Percentiles rank a stretch among this genome's conserved stretches.
These are phyloP conservation scores for Neodontobutis hainanensis DNA, from an alignment of 2,113 vertebrate species.

Conservation along the genomic window DNA sequence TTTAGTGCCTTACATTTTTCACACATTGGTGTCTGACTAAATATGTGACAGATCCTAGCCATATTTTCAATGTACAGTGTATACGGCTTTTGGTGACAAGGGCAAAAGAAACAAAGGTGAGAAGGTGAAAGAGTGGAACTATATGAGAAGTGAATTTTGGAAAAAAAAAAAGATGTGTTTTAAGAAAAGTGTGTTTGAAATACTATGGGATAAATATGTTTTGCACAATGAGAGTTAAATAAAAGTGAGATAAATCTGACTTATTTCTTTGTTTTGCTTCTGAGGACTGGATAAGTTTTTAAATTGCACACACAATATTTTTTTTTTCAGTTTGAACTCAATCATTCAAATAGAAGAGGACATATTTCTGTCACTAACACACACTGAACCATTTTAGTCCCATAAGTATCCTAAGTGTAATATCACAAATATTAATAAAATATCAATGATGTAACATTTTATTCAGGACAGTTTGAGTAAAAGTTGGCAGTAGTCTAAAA, in stretches of 20 bases:
- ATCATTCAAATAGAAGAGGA: no score
- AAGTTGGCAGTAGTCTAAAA: no score
- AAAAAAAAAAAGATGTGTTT: constrained; percentile 4
- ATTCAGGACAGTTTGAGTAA: no score
- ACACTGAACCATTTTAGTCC: no score
- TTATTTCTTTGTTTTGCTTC: not conserved
- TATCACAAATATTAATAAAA: no score
- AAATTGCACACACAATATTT: no score
- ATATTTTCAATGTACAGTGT: constrained; percentile 61
- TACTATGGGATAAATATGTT: constrained; percentile 37
- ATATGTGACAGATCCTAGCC: constrained; percentile 70
- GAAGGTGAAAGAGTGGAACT: constrained; percentile 19
- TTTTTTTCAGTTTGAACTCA: no score
- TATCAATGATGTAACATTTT: no score
- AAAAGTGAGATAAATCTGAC: constrained; percentile 48
- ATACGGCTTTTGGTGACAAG: constrained; percentile 34
- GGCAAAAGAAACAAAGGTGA: constrained; percentile 17
- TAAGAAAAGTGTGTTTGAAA: constrained; percentile 26
- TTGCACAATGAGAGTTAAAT: constrained; percentile 61
- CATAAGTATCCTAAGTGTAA: no score
- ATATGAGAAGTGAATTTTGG: constrained; percentile 19
- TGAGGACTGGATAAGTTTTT: not conserved
- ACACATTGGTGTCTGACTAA: constrained; percentile 61
- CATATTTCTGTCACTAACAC: no score
- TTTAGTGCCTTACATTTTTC: constrained; percentile 78